A percentile compares a stretch with the other conserved stretches of the same genome.
phyloP scores from a whole-genome alignment of 2,797 vertebrate species.

The Falco naumanni region DNA sequence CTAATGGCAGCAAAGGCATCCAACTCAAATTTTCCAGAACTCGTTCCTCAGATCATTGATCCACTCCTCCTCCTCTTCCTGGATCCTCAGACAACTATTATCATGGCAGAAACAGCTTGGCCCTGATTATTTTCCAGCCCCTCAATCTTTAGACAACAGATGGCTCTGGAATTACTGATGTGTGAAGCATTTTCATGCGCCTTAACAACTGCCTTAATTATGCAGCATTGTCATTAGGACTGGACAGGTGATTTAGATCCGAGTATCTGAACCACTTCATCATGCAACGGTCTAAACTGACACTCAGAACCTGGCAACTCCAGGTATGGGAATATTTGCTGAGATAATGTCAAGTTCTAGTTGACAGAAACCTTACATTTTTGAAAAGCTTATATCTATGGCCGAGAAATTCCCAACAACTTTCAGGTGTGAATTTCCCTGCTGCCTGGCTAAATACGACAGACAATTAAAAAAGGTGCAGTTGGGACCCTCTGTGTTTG shows the following conservation, averaged over 20 bases:
- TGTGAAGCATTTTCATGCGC: conserved; percentile 12
- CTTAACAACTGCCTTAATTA: conserved; percentile 58
- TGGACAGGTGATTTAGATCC: conserved; percentile 28
- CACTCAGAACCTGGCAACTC: not conserved
- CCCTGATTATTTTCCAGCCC: conserved; percentile 34
- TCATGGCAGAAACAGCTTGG: conserved; percentile 30
- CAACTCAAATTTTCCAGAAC: not conserved
- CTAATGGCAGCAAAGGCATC: not conserved
- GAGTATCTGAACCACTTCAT: not conserved
- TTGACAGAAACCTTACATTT: not conserved
- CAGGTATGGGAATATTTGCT: not conserved
- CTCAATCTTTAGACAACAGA: conserved; percentile 48
- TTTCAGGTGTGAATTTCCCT: not conserved
- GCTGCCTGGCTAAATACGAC: not conserved
- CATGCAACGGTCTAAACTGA: not conserved
- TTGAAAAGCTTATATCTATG: not conserved
- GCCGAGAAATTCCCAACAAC: not conserved
- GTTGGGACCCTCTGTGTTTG: not conserved
- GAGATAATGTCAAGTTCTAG: not conserved
- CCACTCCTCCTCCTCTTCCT: conserved; percentile 1
- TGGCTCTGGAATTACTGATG: conserved; percentile 17
- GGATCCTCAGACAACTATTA: conserved; percentile 18
- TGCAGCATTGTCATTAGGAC: conserved; percentile 41
- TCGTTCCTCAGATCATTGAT: conserved; percentile 10
- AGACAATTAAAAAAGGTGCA: not conserved